These are phyloP conservation scores for Cettia cetti DNA, from an alignment of 2,113 vertebrate species.

Conservation along the genomic window DNA sequence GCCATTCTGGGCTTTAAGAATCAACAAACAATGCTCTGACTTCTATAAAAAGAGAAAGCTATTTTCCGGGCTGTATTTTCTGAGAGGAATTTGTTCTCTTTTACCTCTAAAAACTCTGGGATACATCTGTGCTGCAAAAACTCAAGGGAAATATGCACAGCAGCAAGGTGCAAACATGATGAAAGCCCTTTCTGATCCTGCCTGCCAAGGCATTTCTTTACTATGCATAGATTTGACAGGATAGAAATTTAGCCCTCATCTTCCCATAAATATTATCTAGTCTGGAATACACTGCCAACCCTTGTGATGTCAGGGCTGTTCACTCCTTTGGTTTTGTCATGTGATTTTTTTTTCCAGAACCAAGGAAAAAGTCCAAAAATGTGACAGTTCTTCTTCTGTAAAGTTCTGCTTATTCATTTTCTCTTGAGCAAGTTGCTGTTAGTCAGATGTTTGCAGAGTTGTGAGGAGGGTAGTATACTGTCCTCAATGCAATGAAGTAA, in stretches of 20 bases:
- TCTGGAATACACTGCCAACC: not conserved
- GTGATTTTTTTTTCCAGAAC: not conserved
- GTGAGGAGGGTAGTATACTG: not conserved
- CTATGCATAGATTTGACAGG: not conserved
- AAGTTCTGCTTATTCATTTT: not conserved
- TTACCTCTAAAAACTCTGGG: not conserved
- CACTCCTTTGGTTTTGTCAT: not conserved
- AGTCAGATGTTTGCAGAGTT: not conserved
- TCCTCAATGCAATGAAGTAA: not conserved
- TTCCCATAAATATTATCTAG: not conserved
- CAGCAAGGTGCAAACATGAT: rapidly evolving
- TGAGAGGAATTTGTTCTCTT: not conserved
- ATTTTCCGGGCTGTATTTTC: not conserved
- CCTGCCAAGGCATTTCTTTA: not conserved
- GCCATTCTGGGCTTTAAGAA: not conserved
- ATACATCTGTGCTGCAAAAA: not conserved
- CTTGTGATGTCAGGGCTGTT: not conserved
- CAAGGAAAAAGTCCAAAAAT: not conserved
- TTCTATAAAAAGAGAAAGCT: not conserved
- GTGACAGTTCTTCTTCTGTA: not conserved
- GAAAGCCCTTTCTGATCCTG: not conserved
- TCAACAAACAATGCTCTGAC: not conserved
- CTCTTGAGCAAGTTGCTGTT: not conserved
- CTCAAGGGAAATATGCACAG: not conserved
- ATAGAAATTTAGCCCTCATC: not conserved